A percentile compares a stretch with the other conserved stretches of the same genome.
Evolutionary conservation across 2,888 invertebrate species (phyloP).

Genomic region (Melanchra persicariae): DNA sequence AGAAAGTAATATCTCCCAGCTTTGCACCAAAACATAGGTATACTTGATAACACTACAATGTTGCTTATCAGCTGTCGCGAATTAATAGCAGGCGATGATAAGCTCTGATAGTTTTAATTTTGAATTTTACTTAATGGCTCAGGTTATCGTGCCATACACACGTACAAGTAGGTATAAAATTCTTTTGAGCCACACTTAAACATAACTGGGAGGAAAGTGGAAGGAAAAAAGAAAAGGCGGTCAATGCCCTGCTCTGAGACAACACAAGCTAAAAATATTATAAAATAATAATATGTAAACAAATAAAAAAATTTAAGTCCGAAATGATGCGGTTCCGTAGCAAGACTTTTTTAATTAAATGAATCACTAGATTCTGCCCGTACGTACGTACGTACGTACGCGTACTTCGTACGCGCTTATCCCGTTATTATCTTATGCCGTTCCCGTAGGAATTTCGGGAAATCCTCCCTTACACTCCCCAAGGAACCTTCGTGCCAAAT

Average conservation of each 20-base stretch:
- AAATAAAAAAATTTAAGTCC: not conserved
- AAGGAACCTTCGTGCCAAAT: too few species aligned
- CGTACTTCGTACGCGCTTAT: too few species aligned
- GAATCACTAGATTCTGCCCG: too few species aligned
- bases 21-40: conserved; percentile 8
- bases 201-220: not conserved
- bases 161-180: not conserved
- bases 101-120: conserved; percentile 18
- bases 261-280: not conserved
- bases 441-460: too few species aligned
- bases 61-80: conserved; percentile 25
- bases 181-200: not conserved
- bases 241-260: not conserved
- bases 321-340: not conserved
- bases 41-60: conserved; percentile 27
- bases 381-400: too few species aligned
- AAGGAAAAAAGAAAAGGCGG: not conserved
- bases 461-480: too few species aligned
- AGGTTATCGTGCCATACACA: not conserved
- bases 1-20: not conserved
- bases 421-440: too few species aligned
- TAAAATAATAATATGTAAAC: too few species aligned
- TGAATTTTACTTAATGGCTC: not conserved
- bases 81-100: conserved; percentile 37
- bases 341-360: too few species aligned